phyloP scores from a whole-genome alignment of 2,113 vertebrate species.

The Azemiops feae region DNA sequence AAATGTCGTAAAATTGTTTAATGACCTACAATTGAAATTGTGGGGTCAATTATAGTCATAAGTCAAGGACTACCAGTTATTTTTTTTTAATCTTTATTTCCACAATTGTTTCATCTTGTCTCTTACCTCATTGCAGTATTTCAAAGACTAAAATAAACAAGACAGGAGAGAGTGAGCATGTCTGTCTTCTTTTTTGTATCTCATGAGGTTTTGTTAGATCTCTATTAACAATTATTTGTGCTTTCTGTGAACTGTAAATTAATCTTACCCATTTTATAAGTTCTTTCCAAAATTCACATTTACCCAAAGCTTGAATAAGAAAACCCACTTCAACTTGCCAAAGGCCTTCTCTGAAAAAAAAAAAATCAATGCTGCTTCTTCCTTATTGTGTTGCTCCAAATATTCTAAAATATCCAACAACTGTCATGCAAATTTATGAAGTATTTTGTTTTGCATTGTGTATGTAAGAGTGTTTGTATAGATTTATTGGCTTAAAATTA shows the following conservation, averaged over 20 bases:
- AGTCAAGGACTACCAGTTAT: neutral
- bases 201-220: neutral
- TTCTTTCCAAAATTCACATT: neutral
- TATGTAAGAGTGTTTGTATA: neutral
- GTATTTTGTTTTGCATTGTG: neutral
- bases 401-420: neutral
- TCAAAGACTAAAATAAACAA: neutral
- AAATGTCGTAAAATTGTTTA: neutral
- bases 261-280: neutral
- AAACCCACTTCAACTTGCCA: neutral
- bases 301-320: neutral
- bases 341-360: neutral
- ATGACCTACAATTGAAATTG: neutral
- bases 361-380: neutral
- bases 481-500: neutral
- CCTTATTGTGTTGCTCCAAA: neutral
- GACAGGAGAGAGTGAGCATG: neutral
- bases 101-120: neutral
- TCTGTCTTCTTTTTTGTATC: neutral
- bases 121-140: neutral
- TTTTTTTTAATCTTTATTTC: neutral
- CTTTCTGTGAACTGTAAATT: neutral
- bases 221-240: neutral
- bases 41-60: neutral
- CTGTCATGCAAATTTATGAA: neutral